Evolutionary conservation across 2,113 vertebrate species (phyloP).

Genomic region (Sylvilagus bachmani): DNA sequence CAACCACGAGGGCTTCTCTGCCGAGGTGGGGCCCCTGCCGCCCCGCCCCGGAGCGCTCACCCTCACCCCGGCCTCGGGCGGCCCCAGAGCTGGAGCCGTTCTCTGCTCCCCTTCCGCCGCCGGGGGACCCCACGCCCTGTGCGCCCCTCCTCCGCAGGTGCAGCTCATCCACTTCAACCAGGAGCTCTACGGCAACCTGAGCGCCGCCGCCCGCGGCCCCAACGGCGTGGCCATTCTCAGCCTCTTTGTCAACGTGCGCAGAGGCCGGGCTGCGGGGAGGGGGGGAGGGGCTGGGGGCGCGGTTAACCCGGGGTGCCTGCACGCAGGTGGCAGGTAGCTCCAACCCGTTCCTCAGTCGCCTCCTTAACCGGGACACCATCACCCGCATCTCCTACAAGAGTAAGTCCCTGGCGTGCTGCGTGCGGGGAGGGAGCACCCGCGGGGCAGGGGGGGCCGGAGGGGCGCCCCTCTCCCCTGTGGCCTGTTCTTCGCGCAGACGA

Average conservation of each 20-base stretch:
- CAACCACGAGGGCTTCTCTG: conserved; percentile 86
- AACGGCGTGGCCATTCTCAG: conserved; percentile 87
- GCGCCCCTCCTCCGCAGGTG: conserved; percentile 74
- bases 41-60: not conserved
- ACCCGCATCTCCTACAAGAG: conserved; percentile 84
- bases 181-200: conserved; percentile 87
- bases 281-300: not conserved
- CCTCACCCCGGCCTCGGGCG: not conserved
- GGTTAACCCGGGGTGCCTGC: not conserved
- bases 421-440: too few species aligned
- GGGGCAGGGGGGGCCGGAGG: not conserved
- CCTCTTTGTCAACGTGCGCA: conserved; percentile 87
- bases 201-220: conserved; percentile 85
- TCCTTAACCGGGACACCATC: conserved; percentile 87
- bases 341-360: conserved; percentile 85
- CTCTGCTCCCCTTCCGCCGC: not conserved
- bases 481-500: conserved; percentile 78
- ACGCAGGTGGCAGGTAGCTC: conserved; percentile 78
- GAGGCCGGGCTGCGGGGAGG: not conserved
- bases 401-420: conserved; percentile 30
- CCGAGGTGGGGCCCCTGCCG: conserved; percentile 78
- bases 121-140: not conserved
- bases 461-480: not conserved
- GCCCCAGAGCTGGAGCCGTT: not conserved
- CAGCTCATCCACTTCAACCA: conserved; percentile 89